Evolutionary conservation across 1,140 invertebrate genomes (phyloP), one percentile per base, ranked within the genome.

Genomic region (Drosophila micromelanica): DNA sequence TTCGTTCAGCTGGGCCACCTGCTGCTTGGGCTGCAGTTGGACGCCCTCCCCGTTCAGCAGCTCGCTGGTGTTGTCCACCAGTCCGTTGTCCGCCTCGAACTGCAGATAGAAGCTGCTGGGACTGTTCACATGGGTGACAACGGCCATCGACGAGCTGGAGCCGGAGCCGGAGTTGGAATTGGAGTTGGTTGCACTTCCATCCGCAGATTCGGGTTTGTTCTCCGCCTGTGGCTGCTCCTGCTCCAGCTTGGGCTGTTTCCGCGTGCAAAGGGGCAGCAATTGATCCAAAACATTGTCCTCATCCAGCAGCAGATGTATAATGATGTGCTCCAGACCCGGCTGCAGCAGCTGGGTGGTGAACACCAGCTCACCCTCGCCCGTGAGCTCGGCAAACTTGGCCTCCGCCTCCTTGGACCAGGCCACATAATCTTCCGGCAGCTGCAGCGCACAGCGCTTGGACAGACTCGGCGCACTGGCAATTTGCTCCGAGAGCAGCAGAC

Each of bases 281-380:
- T 95, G 93, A 17, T 94, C 93, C 0, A 93, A 92, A 0, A 96
- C 94, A 61, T 95, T 95, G 52, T 94, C 93, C 1, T 92, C 93
- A 55, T 95, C 92, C 0, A 95, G 78, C 12, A 93, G 93, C 11
- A 96, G 87, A 76, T 95, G 93, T 0, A 96, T 94, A 1, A 94
- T 92, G 0, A 95, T 94, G 20, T 94, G 94, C 86, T 96, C 95
- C 40, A 56, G 15, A 1, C 94, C 94, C 0, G 94, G 93, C n/a
- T 94, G 93, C 43, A 95, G 90, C 73, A 95, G 93, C 59, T 95
- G 92, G 8, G 94, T 93, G 35, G 94, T 93, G 59, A 96, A 96
- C 51, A 94, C 93, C 4, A 94, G 94, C 45, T 93, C 93, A n/a
- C 95, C 95, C 40, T 95, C 94, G 0, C 93, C 94, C 0, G 94